These are phyloP conservation scores for Falco concolor DNA, from an alignment of 2,797 vertebrate species.

Conservation along the genomic window DNA sequence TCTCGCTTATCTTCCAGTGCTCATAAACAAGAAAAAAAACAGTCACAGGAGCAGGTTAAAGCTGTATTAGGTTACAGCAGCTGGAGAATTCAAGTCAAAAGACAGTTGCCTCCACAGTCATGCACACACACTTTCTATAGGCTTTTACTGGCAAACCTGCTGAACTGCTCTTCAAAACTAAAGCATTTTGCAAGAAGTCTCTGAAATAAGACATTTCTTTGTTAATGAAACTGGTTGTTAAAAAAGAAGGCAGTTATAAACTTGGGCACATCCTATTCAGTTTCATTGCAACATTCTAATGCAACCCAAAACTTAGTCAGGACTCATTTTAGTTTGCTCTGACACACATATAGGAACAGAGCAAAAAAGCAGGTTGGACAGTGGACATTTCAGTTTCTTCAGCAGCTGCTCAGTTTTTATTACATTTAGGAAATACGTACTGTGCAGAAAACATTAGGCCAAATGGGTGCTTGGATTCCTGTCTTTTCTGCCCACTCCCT, in stretches of 20 bases:
- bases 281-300: background rate
- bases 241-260: background rate
- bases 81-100: background rate
- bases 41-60: background rate
- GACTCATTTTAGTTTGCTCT: background rate
- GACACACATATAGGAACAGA: background rate
- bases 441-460: background rate
- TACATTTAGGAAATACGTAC: background rate
- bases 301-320: background rate
- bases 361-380: background rate
- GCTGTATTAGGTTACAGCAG: background rate
- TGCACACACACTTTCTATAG: too few relatives aligned
- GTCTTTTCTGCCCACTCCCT: background rate
- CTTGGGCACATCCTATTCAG: background rate
- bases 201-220: background rate
- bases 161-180: background rate
- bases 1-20: background rate
- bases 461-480: background rate
- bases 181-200: background rate
- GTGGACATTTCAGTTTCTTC: background rate
- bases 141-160: background rate
- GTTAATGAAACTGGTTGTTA: background rate
- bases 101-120: background rate
- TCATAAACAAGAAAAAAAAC: background rate
- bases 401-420: background rate